Evolutionary conservation across 2,888 invertebrate genomes (phyloP), one percentile per base, ranked within the genome.

Genomic region (Ectemnius continuus): DNA sequence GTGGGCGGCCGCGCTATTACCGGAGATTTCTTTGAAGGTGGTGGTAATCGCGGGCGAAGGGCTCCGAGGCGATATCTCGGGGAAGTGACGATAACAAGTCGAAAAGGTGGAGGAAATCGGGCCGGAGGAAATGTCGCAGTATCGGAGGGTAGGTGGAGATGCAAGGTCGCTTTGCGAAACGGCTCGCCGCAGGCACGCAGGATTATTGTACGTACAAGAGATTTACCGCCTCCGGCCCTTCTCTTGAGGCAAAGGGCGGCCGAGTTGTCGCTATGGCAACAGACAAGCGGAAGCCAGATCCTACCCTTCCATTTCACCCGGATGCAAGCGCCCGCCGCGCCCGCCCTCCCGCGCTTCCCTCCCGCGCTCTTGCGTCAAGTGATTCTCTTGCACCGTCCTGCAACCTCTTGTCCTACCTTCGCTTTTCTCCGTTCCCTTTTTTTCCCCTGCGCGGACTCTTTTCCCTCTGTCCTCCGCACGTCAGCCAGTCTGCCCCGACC

Each of bases 171-270:
- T 79, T 87, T 86, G 87, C 84, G 86, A 86, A 88, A 86, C 84
- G 84, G 84, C 81, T 85, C 84, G 77, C 79, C 81, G 76, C 75
- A 72, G 81, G 75, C 77, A 82, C 65, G 82, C 80, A 76, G 86
- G 88, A 89, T 89, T 88, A 88, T 86, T 87, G 88, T 88, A 87
- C 84, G 85, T 88, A 87, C 88, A 87, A 88, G 87, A 87, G 88
- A 89, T 88, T 88, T 87, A 86, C 85, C 85, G 88, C 85, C 87
- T 84, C 81, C 85, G 84, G 86, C 87, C 86, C 86, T 88, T 86
- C 81, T 81, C 83, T 83, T 81, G 80, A 84, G 84, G 83, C 83
- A 85, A 85, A 86, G 87, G 86, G 86, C 84, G 84, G 82, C 73
- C 79, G 79, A 85, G 85, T 36, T 36, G 89, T 89, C 85, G 86